Evolutionary conservation across 1,140 invertebrate genomes (phyloP).

Genomic region (Latrodectus geometricus): DNA sequence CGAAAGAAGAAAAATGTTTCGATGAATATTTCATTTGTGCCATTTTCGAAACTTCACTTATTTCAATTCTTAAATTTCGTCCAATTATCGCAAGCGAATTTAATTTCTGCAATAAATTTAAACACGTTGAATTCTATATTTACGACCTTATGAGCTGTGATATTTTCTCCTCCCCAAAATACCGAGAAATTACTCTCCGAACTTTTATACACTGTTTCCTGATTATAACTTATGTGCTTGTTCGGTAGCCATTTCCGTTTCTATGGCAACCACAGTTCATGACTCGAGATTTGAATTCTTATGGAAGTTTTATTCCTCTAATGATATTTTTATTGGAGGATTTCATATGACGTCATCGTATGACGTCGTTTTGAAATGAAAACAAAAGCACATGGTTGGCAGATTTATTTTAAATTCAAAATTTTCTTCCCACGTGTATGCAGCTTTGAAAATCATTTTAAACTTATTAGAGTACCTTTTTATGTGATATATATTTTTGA

Average conservation of each 20-base stretch:
- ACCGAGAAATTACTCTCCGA: no score
- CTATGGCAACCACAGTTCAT: neutral
- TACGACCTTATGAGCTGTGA: no score
- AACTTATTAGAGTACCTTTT: neutral
- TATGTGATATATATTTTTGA: no score
- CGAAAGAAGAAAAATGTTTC: no score
- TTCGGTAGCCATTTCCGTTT: neutral
- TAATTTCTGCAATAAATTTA: no score
- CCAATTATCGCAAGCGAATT: no score
- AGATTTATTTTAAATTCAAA: neutral
- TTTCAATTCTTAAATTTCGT: no score
- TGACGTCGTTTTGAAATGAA: neutral
- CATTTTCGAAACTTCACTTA: no score
- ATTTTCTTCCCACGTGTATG: neutral
- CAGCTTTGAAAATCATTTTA: neutral
- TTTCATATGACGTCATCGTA: neutral
- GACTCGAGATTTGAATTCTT: neutral
- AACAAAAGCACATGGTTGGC: neutral
- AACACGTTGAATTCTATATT: no score
- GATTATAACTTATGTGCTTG: neutral
- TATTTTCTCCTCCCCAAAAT: no score
- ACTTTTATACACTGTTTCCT: neutral
- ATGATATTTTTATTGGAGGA: neutral
- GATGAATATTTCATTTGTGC: no score
- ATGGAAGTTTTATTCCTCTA: constrained; percentile 1